These are phyloP conservation scores for Eira barbara DNA, from an alignment of 2,113 vertebrate genomes.

Conservation along the genomic window DNA sequence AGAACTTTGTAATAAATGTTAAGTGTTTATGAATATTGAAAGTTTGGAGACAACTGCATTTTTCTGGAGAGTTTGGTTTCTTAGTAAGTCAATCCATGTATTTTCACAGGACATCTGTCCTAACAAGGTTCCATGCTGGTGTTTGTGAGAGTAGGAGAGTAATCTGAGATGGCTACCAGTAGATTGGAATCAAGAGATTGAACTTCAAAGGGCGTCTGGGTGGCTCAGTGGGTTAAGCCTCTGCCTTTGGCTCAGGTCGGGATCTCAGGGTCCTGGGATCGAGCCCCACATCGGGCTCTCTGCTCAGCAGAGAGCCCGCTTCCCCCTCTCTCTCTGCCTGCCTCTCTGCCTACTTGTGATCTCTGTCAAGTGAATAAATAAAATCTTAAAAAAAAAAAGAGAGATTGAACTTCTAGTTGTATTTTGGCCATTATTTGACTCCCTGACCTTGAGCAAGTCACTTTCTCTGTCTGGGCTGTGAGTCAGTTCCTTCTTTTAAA, in stretches of 20 bases:
- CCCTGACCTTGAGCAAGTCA: slow-evolving; percentile 7
- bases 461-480: neutral
- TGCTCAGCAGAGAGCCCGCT: too few relatives aligned
- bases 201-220: neutral
- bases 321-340: too few relatives aligned
- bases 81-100: neutral
- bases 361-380: too few relatives aligned
- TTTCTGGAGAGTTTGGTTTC: neutral
- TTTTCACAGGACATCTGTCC: neutral
- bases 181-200: neutral
- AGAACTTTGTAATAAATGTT: neutral
- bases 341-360: too few relatives aligned
- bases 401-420: neutral
- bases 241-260: too few relatives aligned
- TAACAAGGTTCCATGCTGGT: neutral
- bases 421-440: neutral
- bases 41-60: neutral
- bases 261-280: too few relatives aligned
- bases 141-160: neutral
- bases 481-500: neutral
- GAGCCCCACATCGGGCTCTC: too few relatives aligned
- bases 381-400: neutral
- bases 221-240: too few relatives aligned
- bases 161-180: neutral
- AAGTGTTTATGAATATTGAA: neutral